Evolutionary conservation across 2,797 vertebrate genomes (phyloP), one percentile per base, ranked within the genome.

Genomic region (Brachymystax lenok): DNA sequence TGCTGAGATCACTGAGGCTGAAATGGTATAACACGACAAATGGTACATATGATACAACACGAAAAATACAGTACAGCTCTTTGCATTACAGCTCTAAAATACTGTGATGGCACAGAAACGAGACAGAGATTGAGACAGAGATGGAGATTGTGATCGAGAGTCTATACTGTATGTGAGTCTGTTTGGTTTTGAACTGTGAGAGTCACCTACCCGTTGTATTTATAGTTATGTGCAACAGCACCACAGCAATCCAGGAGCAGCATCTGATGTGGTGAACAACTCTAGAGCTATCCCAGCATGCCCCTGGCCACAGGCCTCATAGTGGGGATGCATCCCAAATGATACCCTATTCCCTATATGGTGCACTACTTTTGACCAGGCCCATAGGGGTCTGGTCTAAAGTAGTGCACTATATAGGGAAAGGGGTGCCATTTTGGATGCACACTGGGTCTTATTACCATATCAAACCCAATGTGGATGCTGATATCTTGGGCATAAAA

Each of bases 401-500:
- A 46, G 40, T 46, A 10, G 8, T 46, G 40, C 59, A 46, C 8
- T 12, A 46, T 46, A 46, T 46, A 46, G 8, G 40, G 40, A 46
- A 46, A 21, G 10, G n/a, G n/a, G 0, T 46, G 40, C 40, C 59
- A 61, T 61, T 61, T 61, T 46, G 40, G 8, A 46, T 46, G 8
- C 40, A 46, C 40, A 0, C 8, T 46, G 40, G 40, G 40, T 2
- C 40, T 46, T 46, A 46, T 46, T 46, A 46, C 40, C 8, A 46
- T 46, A 46, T 46, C 40, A 12, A 46, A 46, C 40, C 40, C 40
- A 2, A 10, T 46, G 8, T 24, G 8, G 59, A 61, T 24, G 59
- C 59, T 89, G 87, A 91, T 96, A 96, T 94, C 93, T 92, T 92
- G 69, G 90, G 85, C 93, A 84, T 35, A 85, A 84, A 90, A 91